Evolutionary conservation across 1,140 invertebrate species (phyloP).

Genomic region (Camponotus vicinus): DNA sequence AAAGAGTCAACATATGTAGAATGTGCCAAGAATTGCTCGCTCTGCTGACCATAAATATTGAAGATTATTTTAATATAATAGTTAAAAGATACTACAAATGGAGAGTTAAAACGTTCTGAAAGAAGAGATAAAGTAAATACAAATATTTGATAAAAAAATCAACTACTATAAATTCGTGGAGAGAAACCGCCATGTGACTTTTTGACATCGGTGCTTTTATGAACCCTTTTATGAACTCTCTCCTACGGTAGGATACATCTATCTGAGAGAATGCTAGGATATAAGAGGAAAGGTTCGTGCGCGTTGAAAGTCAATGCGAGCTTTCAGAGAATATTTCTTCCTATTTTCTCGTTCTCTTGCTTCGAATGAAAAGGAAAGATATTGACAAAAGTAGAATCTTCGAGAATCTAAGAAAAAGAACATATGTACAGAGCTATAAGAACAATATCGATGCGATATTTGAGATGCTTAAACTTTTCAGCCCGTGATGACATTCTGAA

Average conservation of each 20-base stretch:
- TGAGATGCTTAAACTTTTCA: conserved; percentile 1
- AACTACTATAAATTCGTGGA: not conserved
- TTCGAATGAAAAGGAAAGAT: conserved; percentile 14
- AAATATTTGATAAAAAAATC: conserved; percentile 22
- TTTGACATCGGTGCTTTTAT: conserved; percentile 48
- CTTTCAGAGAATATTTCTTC: conserved; percentile 52
- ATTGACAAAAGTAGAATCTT: conserved; percentile 37
- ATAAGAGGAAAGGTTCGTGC: conserved; percentile 43
- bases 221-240: conserved; percentile 58
- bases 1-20: not conserved
- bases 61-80: not conserved
- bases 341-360: conserved; percentile 16
- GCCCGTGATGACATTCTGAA: not conserved
- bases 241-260: conserved; percentile 13
- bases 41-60: not conserved
- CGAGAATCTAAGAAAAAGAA: conserved; percentile 14
- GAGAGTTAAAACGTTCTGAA: not conserved
- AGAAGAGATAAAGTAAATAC: not conserved
- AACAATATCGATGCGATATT: conserved; percentile 32
- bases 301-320: conserved; percentile 68
- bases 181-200: not conserved
- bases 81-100: not conserved
- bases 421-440: not conserved
- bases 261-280: conserved; percentile 2
- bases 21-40: not conserved